Conservation (phyloP, 2,888 invertebrate genomes). For the Resseliella maxima region DNA sequence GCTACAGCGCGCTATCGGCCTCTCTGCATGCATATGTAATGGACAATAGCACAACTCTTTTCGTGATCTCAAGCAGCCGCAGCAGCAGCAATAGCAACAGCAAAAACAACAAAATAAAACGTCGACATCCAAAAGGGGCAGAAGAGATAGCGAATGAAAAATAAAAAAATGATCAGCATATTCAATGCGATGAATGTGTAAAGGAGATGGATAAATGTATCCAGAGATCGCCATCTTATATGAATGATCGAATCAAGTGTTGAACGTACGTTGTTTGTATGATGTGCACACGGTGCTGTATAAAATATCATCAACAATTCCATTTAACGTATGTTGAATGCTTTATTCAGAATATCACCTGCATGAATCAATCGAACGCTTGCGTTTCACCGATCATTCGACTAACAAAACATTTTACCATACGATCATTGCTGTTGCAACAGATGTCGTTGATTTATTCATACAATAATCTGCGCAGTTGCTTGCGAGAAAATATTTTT, state of each 20-base stretch:
- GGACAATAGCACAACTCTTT: slow-evolving; percentile 44
- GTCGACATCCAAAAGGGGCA: too few relatives aligned
- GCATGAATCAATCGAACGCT: slow-evolving; percentile 53
- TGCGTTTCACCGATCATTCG: slow-evolving; percentile 29
- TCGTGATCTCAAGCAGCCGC: too few relatives aligned
- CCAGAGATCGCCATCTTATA: slow-evolving; percentile 53
- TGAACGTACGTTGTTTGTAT: slow-evolving; percentile 36
- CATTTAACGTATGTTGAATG: not conserved
- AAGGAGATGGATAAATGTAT: slow-evolving; percentile 3
- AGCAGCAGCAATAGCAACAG: not conserved
- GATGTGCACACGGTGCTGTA: not conserved
- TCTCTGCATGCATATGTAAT: slow-evolving; percentile 42
- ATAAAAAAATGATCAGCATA: not conserved
- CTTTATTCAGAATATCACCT: slow-evolving; percentile 50
- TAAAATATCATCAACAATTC: slow-evolving; percentile 1
- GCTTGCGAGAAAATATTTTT: slow-evolving; percentile 32
- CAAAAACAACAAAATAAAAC: not conserved
- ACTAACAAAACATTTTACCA: not conserved
- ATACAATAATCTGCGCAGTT: slow-evolving; percentile 32
- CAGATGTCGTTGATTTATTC: slow-evolving; percentile 45
- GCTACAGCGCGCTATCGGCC: not conserved
- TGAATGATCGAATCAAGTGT: slow-evolving; percentile 41
- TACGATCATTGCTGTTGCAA: not conserved
- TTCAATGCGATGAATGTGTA: not conserved
- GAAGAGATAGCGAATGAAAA: not conserved